phyloP scores from a whole-genome alignment of 1,140 invertebrate genomes.

The Pogonus chalceus region DNA sequence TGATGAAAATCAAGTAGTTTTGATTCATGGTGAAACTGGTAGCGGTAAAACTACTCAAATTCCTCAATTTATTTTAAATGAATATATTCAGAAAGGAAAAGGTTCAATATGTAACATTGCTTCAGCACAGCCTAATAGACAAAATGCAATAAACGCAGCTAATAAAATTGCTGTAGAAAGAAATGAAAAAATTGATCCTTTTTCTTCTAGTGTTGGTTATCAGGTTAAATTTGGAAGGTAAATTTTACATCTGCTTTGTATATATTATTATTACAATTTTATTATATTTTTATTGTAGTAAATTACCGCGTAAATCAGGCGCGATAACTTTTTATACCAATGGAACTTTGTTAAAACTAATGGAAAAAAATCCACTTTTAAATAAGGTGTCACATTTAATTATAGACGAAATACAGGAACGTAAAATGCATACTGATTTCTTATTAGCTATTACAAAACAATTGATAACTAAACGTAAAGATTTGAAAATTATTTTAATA shows the following conservation, averaged over 20 bases:
- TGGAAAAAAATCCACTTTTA: not conserved
- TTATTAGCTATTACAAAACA: not conserved
- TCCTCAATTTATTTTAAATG: constrained; percentile 55
- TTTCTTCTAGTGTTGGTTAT: not conserved
- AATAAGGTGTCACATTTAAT: not conserved
- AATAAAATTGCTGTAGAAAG: not conserved
- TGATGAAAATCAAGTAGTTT: constrained; percentile 46
- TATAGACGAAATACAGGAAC: not conserved
- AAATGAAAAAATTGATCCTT: not conserved
- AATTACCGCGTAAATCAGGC: not conserved
- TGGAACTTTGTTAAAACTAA: not conserved
- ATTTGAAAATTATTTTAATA: not conserved
- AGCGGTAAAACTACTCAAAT: constrained; percentile 89
- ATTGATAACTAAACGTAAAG: not conserved
- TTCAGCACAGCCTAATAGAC: not conserved
- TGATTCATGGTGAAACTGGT: constrained; percentile 83
- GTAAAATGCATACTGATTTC: not conserved
- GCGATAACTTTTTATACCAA: not conserved
- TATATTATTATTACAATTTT: too few species aligned
- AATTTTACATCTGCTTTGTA: too few species aligned
- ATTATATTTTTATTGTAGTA: not conserved
- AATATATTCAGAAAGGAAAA: not conserved
- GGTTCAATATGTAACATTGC: not conserved
- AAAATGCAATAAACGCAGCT: not conserved
- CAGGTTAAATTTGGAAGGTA: not conserved